Evolutionary conservation across 2,888 invertebrate genomes (phyloP), one percentile per base, ranked within the genome.

Genomic region (Zygothrica quintamaculata): DNA sequence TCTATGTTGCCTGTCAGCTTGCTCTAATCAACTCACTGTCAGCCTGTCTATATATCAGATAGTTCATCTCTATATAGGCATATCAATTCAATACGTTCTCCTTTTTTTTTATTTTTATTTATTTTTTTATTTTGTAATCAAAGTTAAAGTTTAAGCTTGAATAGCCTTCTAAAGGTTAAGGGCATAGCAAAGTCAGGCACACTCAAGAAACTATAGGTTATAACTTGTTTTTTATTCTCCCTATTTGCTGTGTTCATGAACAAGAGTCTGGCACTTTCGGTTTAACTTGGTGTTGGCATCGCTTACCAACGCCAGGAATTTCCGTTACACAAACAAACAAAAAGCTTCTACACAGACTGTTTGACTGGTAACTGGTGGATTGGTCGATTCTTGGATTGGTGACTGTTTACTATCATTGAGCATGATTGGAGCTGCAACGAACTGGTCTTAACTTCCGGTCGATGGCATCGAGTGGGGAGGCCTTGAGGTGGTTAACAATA

Each of bases 371-470:
- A 29, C 29, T 29, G 29, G 26, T 8, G n/a, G n/a, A n/a, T n/a
- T n/a, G n/a, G n/a, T n/a, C n/a, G n/a, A n/a, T n/a, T n/a, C n/a
- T n/a, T n/a, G n/a, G 8, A 26, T 8, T 26, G 26, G 29, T n/a
- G n/a, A 29, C 29, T 29, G 29, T 5, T n/a, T 1, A 29, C 3
- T 29, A 29, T n/a, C n/a, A 5, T n/a, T n/a, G n/a, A n/a, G n/a
- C n/a, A n/a, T n/a, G n/a, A n/a, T n/a, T 29, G 29, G 29, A 29
- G 9, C 29, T 29, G 29, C 29, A 56, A 37, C 68, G 56, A 80
- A 80, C 80, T 68, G 86, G 80, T 80, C 48, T 48, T 48, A 47
- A 84, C 87, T 81, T 81, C 80, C 80, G 80, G 80, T 67, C 80
- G 25, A 44, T 53, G 59, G 60, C 58, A 62, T 39, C 47, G 50